Evolutionary conservation across 1,140 invertebrate genomes (phyloP), one percentile per base, ranked within the genome.

Genomic region (Gonioctena quinquepunctata): DNA sequence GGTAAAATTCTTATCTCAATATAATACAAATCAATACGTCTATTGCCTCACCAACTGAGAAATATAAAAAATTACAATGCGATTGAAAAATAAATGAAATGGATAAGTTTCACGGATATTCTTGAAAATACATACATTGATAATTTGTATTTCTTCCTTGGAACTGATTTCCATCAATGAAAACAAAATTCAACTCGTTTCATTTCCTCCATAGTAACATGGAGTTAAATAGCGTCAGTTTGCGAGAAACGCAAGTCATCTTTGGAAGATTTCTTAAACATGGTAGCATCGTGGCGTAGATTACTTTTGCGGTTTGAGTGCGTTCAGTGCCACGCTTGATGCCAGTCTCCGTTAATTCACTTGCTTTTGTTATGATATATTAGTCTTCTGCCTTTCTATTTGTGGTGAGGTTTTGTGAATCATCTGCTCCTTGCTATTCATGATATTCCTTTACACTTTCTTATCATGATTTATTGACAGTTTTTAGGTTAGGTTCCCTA

Each of bases 361-460:
- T 48, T 48, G 64, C 64, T 66, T 66, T 66, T 66, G 64, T 66
- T 66, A 21, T 22, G 22, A 28, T 48, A 66, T 59, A 66, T 66
- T 66, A 27, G 42, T 57, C 23, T 19, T 61, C 48, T 66, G 50
- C 64, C 50, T 48, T 28, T 21, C 13, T 19, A 21, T 21, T 56
- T 56, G 21, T 56, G 22, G 49, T 21, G 21, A 48, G 19, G 49
- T 66, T 62, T 59, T 8, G 64, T 54, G 18, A 54, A 59, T 27
- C 48, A 66, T 66, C 48, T 48, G 23, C 27, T 27, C 8, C 16
- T 27, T 57, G 18, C 48, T 54, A 66, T 66, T 66, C 64, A 66
- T 56, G 25, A 66, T 11, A 21, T 56, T 66, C 59, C 64, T 57
- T 66, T 66, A 48, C 64, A 48, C 48, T 59, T 50, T 61, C 22